Evolutionary conservation across 1,140 invertebrate species (phyloP).

Genomic region (Nilaparvata lugens): DNA sequence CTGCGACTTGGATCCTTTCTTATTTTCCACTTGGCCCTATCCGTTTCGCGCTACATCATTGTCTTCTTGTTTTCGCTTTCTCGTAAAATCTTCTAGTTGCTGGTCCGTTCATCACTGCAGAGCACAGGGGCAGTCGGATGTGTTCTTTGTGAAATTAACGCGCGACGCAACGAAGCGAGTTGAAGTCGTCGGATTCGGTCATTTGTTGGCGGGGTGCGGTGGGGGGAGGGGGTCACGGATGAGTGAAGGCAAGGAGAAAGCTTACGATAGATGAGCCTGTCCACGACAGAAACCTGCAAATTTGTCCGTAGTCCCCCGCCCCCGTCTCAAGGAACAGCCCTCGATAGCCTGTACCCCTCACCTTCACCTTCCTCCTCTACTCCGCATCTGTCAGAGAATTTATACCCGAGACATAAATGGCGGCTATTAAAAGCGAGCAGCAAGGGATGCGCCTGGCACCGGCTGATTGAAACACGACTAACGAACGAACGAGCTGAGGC

Average conservation of each 20-base stretch:
- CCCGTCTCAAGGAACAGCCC: not conserved
- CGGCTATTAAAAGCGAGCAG: constrained; percentile 16
- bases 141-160: constrained; percentile 1
- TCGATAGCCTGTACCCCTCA: not conserved
- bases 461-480: constrained; percentile 13
- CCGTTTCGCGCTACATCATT: not conserved
- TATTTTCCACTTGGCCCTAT: not conserved
- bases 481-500: too few relatives aligned
- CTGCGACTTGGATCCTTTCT: not conserved
- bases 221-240: not conserved
- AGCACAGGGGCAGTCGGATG: not conserved
- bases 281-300: constrained; percentile 15
- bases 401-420: constrained; percentile 19
- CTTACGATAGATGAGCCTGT: constrained; percentile 14
- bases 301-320: constrained; percentile 11
- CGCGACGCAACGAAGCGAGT: not conserved
- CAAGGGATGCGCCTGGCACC: constrained; percentile 8
- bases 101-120: not conserved
- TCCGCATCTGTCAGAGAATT: constrained; percentile 13
- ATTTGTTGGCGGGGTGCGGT: not conserved
- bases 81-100: not conserved
- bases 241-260: not conserved
- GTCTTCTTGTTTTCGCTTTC: constrained; percentile 1
- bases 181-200: not conserved
- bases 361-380: not conserved